Base-by-base conservation (phyloP, 2,797 vertebrate species). In the Mus caroli region DNA sequence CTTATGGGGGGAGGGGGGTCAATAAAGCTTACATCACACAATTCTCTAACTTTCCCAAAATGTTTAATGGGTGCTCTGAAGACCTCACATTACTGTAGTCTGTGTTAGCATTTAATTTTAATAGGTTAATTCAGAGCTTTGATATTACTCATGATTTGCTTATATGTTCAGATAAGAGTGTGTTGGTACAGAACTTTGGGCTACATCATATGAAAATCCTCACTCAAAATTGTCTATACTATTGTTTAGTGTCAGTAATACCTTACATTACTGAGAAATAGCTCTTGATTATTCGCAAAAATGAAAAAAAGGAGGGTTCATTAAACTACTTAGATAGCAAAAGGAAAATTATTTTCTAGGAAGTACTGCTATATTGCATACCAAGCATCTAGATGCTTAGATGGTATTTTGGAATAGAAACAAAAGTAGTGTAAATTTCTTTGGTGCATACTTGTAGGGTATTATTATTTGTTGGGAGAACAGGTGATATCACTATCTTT, bases 401-500 rank as follows among this genome's bases (percentile, higher is more conserved):
- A 56, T 37, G 60, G 20, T 83, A 4, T 90, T 92, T 93, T 79
- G 84, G 95, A 91, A 84, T 73, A 54, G 79, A 89, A 88, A 87
- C 12, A 89, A 84, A 89, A 84, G 60, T 96, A 73, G 28, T 52
- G 83, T 88, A 13, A 31, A 92, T 96, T 84, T 79, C 64, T 10
- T 92, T 83, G 75, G 6, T 84, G 1, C 6, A 9, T 67, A 46
- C 19, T 92, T 88, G 89, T 83, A 54, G 19, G 28, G 26, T 83
- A 52, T 75, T 85, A 92, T 76, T 4, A 83, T 94, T 79, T 6
- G 83, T 79, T 17, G 89, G 88, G 1, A 0, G 95, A 98, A 97
- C 97, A 97, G 56, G 94, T 95, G 92, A 89, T 97, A 83, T 97
- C 90, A 88, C 92, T 88, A 58, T 88, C 94, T 98, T 98, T 69